These are phyloP conservation scores for Calephelis virginiensis DNA, from an alignment of 1,140 invertebrate genomes.

Conservation along the genomic window DNA sequence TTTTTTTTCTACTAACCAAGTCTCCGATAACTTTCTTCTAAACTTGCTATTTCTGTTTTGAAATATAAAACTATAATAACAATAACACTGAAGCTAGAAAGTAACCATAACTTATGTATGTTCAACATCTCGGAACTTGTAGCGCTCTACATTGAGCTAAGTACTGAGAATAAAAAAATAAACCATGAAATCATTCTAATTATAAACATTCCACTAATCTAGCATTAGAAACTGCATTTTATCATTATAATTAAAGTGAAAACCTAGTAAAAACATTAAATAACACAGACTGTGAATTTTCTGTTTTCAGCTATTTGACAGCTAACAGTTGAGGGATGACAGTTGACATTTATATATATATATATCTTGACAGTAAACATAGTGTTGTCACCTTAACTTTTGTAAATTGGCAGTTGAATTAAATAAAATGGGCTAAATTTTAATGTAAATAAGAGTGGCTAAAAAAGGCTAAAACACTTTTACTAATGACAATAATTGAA, in stretches of 20 bases:
- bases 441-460: too few relatives aligned
- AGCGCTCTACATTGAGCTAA: constrained; percentile 39
- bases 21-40: constrained; percentile 61
- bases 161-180: constrained; percentile 50
- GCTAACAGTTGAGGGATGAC: neutral
- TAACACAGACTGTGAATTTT: neutral
- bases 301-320: constrained; percentile 12
- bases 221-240: constrained; percentile 40
- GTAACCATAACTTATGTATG: constrained; percentile 67
- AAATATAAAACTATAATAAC: constrained; percentile 68
- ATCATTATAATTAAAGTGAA: constrained; percentile 11
- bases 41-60: constrained; percentile 64
- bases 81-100: constrained; percentile 66
- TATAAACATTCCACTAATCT: constrained; percentile 54
- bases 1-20: constrained; percentile 45
- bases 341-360: too few relatives aligned
- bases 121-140: constrained; percentile 59
- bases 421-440: too few relatives aligned
- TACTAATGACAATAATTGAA: too few relatives aligned
- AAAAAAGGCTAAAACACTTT: too few relatives aligned
- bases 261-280: constrained; percentile 2
- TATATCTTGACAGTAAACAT: too few relatives aligned
- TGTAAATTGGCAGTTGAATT: too few relatives aligned
- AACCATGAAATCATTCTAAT: constrained; percentile 53
- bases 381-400: too few relatives aligned